These are phyloP conservation scores for Pterostichus madidus DNA, from an alignment of 2,888 invertebrate genomes.

Conservation along the genomic window DNA sequence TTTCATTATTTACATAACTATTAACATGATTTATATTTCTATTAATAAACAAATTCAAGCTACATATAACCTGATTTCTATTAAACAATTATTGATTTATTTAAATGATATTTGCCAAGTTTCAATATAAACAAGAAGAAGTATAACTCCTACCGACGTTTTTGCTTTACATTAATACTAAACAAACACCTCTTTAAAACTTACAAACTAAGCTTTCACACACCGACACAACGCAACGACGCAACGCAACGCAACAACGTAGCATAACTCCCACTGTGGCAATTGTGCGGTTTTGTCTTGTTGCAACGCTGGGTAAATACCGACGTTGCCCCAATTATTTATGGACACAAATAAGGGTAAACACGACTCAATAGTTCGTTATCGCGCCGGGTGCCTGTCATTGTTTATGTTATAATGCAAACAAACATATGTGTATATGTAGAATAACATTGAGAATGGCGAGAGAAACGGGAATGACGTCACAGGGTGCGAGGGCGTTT, in stretches of 20 bases:
- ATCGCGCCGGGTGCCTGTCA: neutral
- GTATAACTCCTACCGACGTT: neutral
- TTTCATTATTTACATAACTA: too few species aligned
- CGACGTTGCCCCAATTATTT: slow-evolving; percentile 40
- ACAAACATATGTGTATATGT: slow-evolving; percentile 4
- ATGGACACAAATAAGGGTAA: slow-evolving; percentile 57
- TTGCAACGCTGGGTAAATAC: slow-evolving; percentile 20
- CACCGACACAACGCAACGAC: neutral
- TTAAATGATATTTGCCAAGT: slow-evolving; percentile 3
- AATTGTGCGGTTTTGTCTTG: slow-evolving; percentile 27
- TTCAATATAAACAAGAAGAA: slow-evolving; percentile 2
- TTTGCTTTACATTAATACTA: slow-evolving; percentile 18
- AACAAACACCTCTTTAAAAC: too few species aligned
- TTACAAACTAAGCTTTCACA: too few species aligned
- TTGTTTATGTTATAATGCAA: slow-evolving; percentile 18
- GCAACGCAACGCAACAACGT: neutral
- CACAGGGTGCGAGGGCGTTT: too few species aligned
- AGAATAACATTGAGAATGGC: neutral
- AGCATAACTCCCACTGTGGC: neutral
- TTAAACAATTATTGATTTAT: slow-evolving; percentile 32
- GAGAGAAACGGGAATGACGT: too few species aligned
- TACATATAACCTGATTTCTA: too few species aligned
- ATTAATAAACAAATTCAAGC: too few species aligned
- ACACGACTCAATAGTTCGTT: slow-evolving; percentile 48
- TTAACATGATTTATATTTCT: too few species aligned